Evolutionary conservation across 2,888 invertebrate species (phyloP).

Genomic region (Trissolcus brochymenae): DNA sequence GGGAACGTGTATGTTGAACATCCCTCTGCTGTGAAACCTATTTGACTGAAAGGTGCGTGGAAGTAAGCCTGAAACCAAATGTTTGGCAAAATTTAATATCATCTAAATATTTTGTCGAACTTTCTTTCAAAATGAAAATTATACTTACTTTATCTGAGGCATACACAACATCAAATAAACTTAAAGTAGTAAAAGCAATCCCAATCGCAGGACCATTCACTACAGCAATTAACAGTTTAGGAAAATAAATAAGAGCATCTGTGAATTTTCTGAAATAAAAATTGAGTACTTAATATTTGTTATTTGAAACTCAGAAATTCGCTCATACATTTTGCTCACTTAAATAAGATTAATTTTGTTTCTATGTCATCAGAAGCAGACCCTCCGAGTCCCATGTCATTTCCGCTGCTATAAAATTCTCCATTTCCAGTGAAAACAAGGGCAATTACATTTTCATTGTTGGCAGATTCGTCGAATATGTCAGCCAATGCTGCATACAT

Average conservation of each 20-base stretch:
- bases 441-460: constrained; percentile 81
- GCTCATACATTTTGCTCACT: not conserved
- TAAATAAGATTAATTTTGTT: not conserved
- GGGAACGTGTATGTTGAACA: constrained; percentile 93
- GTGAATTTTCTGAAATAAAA: constrained; percentile 81
- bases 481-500: constrained; percentile 83
- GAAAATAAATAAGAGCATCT: constrained; percentile 87
- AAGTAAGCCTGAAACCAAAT: constrained; percentile 83
- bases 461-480: constrained; percentile 83
- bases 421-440: constrained; percentile 89
- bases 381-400: constrained; percentile 80
- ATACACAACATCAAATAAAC: constrained; percentile 92
- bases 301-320: not conserved
- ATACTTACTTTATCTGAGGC: constrained; percentile 85
- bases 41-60: constrained; percentile 88
- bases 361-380: too few relatives aligned
- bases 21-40: constrained; percentile 93
- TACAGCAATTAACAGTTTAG: constrained; percentile 90
- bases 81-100: too few relatives aligned
- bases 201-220: constrained; percentile 98
- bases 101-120: too few relatives aligned
- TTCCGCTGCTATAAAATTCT: constrained; percentile 90
- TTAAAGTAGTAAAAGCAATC: constrained; percentile 89
- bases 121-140: not conserved
- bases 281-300: constrained; percentile 12